phyloP scores from a whole-genome alignment of 2,888 invertebrate species.

The Thysanoteuthis rhombus region DNA sequence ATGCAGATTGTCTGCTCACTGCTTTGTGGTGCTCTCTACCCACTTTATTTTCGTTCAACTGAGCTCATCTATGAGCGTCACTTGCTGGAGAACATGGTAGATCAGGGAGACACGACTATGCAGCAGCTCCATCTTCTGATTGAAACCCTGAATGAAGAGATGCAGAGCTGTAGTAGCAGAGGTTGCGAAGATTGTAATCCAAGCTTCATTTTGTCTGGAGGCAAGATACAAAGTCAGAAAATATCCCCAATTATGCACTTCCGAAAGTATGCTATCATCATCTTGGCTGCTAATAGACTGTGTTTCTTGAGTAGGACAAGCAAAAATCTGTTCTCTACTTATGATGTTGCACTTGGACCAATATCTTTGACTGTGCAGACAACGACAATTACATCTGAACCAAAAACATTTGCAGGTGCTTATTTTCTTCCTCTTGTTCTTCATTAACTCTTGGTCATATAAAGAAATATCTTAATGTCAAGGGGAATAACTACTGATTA shows the following conservation, averaged over 20 bases:
- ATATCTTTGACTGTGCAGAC: constrained; percentile 56
- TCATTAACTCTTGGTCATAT: no score
- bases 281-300: constrained; percentile 63
- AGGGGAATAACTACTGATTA: no score
- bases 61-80: constrained; percentile 55
- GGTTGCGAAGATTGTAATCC: constrained; percentile 38
- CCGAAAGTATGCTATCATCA: constrained; percentile 56
- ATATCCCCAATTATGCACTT: constrained; percentile 55
- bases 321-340: constrained; percentile 55
- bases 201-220: not conserved
- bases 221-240: constrained; percentile 32
- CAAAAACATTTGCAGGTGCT: constrained; percentile 39
- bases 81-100: constrained; percentile 56
- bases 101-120: constrained; percentile 56
- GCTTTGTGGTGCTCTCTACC: constrained; percentile 62
- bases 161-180: constrained; percentile 37
- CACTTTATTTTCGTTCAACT: constrained; percentile 53
- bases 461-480: no score
- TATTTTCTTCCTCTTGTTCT: not conserved
- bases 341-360: constrained; percentile 51
- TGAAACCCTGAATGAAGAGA: constrained; percentile 45
- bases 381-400: constrained; percentile 46
- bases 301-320: constrained; percentile 45
- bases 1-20: constrained; percentile 60
- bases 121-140: constrained; percentile 54